Base-by-base conservation (phyloP, 92 coral and sea anemone genomes). In the Actinernus sp. region DNA sequence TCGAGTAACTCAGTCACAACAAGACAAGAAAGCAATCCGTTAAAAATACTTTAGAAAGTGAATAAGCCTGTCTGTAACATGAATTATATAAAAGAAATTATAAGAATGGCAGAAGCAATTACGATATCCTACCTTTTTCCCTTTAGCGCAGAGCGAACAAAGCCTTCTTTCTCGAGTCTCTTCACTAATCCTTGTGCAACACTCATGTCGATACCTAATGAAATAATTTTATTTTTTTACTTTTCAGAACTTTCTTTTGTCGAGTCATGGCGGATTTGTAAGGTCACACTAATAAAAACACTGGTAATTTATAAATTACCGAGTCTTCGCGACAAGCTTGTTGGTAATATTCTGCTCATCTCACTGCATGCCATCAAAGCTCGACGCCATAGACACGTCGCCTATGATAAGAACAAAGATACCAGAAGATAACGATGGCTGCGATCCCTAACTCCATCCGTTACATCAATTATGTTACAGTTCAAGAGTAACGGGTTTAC, bases 361-460 rank as follows among this genome's bases (percentile, higher is more conserved):
- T 91, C 92, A 18, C 88, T 75, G 31, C 97, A 94, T 33, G 97
- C 98, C 40, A 88, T 76, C 48, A 94, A 63, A 43, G 98, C 89
- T 70, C 95, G 88, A 25, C 98, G 87, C 98, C 98, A 94, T 13
- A 94, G 74, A 61, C 94, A 79, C 3, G 90, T 84, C 12, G 97
- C 86, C 98, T 94, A 53, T 25, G 1, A 18, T 54, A 47, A 69
- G 17, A 24, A 28, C 44, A 25, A 40, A 46, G 61, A 19, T 2
- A 20, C 29, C 16, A 30, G n/a, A n/a, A n/a, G n/a, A n/a, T n/a
- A n/a, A n/a, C n/a, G n/a, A n/a, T n/a, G n/a, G n/a, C n/a, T n/a
- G n/a, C n/a, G n/a, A n/a, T n/a, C n/a, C n/a, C n/a, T n/a, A n/a
- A n/a, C n/a, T n/a, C n/a, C n/a, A n/a, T n/a, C n/a, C n/a, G n/a